Percentiles rank a stretch among this genome's conserved stretches.
These are phyloP conservation scores for Centropyge bicolor DNA, from an alignment of 2,797 vertebrate genomes.

Conservation along the genomic window DNA sequence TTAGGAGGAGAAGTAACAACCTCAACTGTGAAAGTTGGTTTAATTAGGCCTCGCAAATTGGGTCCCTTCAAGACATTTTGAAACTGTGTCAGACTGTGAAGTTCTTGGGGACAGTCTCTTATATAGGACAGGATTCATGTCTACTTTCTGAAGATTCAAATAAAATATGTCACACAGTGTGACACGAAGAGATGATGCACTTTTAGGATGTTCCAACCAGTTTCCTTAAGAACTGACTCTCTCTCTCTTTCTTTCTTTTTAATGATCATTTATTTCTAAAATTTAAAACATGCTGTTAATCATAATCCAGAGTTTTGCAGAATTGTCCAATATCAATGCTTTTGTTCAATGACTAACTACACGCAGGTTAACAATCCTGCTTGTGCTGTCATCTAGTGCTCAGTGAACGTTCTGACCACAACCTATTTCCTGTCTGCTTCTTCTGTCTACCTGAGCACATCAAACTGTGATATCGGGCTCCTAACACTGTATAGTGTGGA, in stretches of 20 bases:
- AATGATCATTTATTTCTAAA: background rate
- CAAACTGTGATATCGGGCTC: background rate
- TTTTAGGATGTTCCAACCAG: background rate
- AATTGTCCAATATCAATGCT: background rate
- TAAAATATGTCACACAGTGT: background rate
- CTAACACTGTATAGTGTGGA: background rate
- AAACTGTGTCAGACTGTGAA: slow-evolving; percentile 42
- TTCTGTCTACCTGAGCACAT: background rate
- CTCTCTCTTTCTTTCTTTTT: no score
- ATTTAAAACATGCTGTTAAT: background rate
- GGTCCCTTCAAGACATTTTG: slow-evolving; percentile 14
- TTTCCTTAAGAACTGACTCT: background rate
- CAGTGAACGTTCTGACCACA: background rate
- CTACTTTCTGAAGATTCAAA: slow-evolving; percentile 7
- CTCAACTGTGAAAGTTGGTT: slow-evolving; percentile 13
- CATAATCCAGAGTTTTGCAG: background rate
- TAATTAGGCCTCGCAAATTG: slow-evolving; percentile 10
- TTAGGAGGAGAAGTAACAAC: background rate
- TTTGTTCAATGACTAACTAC: background rate
- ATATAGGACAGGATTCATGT: slow-evolving; percentile 1
- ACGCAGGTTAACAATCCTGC: background rate
- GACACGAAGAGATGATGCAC: background rate
- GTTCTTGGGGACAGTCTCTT: background rate
- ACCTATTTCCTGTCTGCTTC: background rate
- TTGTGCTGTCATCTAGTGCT: background rate